phyloP scores from a whole-genome alignment of 2,797 vertebrate species.

The Mastacembelus armatus region DNA sequence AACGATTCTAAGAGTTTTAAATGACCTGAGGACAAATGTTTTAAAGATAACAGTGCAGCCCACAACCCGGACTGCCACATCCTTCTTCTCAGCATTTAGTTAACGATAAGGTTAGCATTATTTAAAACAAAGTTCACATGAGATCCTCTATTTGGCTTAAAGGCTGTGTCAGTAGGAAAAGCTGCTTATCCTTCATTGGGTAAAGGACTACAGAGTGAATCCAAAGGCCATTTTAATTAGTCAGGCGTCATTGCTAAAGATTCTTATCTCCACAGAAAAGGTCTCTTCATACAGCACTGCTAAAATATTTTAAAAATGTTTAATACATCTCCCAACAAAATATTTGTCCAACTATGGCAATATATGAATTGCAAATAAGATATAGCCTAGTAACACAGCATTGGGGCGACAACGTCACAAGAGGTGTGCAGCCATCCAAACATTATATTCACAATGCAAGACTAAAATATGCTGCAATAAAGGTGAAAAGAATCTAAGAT shows the following conservation, averaged over 20 bases:
- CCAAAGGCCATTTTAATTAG: constrained; percentile 19
- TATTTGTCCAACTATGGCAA: too few species aligned
- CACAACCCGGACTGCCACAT: constrained; percentile 25
- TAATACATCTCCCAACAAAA: too few species aligned
- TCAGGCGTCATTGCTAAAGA: neutral
- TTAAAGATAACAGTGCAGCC: constrained; percentile 51
- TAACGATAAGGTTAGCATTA: constrained; percentile 56
- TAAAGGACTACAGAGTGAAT: constrained; percentile 8
- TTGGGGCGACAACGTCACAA: too few species aligned
- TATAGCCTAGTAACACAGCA: too few species aligned
- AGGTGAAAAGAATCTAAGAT: neutral
- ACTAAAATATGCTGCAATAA: neutral
- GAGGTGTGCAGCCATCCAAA: neutral
- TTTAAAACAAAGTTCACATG: constrained; percentile 56
- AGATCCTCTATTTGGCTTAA: constrained; percentile 21
- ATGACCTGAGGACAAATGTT: constrained; percentile 50
- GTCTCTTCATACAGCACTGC: constrained; percentile 25
- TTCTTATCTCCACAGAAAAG: constrained; percentile 24
- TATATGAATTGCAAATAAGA: too few species aligned
- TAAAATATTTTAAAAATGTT: neutral
- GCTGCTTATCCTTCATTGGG: constrained; percentile 19
- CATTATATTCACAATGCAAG: neutral
- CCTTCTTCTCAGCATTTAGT: constrained; percentile 32
- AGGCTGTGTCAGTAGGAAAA: constrained; percentile 14
- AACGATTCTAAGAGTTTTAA: constrained; percentile 55